Conservation (phyloP, 1,140 invertebrate species). For the Drosophila azteca region DNA sequence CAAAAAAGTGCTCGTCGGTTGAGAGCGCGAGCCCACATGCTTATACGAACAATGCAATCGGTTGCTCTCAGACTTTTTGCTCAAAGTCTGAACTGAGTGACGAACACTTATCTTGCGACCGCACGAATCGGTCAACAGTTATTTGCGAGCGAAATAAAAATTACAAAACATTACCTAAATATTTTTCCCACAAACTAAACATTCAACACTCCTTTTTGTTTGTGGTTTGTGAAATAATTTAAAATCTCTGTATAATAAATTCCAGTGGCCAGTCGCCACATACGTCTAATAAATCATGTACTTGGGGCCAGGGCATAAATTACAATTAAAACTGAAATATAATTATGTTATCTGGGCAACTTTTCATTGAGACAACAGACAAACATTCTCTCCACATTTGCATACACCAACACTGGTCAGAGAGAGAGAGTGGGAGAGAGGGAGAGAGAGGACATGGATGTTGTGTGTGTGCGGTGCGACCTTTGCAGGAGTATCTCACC, state of each 20-base stretch:
- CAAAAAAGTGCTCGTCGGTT: no score
- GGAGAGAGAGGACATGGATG: no score
- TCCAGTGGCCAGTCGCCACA: background rate
- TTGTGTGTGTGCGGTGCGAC: conserved; percentile 33
- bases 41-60: no score
- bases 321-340: conserved; percentile 74
- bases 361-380: conserved; percentile 40
- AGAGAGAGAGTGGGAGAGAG: background rate
- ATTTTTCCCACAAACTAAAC: no score
- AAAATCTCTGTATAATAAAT: conserved; percentile 29
- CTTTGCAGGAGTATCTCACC: conserved; percentile 63
- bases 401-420: conserved; percentile 16
- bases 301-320: conserved; percentile 64
- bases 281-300: conserved; percentile 60
- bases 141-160: no score
- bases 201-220: no score
- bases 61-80: no score
- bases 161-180: no score
- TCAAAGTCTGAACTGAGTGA: no score
- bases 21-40: no score
- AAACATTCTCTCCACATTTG: conserved; percentile 29
- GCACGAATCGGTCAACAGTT: no score
- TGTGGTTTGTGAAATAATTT: background rate
- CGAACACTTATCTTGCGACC: no score
- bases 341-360: conserved; percentile 63